Evolutionary conservation across 2,113 vertebrate species (phyloP).

Genomic region (Ailuropoda melanoleuca): DNA sequence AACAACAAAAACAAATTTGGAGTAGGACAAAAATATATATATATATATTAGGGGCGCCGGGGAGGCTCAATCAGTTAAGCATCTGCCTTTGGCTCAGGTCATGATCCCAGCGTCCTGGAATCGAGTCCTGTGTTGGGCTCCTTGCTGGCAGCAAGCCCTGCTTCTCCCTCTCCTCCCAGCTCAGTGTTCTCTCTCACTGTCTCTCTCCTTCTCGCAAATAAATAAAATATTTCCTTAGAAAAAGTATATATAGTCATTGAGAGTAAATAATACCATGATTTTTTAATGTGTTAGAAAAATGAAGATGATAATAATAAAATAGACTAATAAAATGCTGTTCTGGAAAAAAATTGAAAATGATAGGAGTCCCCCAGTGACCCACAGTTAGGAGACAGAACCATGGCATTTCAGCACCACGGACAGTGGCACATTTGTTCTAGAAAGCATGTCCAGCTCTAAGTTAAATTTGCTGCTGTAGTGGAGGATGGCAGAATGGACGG

Average conservation of each 20-base stretch:
- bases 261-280: not conserved
- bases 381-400: accelerated
- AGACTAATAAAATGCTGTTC: not conserved
- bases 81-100: not conserved
- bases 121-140: not conserved
- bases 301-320: not conserved
- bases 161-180: not conserved
- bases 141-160: not conserved
- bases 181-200: not conserved
- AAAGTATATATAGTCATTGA: not conserved
- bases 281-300: not conserved
- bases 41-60: not conserved
- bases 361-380: too few species aligned
- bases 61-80: not conserved
- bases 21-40: not conserved
- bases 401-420: slow-evolving; percentile 68
- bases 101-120: not conserved
- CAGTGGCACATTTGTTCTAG: not conserved
- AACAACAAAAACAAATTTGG: not conserved
- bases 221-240: not conserved
- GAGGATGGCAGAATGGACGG: not conserved
- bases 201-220: not conserved
- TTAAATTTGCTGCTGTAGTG: not conserved
- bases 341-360: not conserved
- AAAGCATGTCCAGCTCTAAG: not conserved